These are phyloP conservation scores for Hypercompe scribonia DNA, from an alignment of 2,888 invertebrate genomes.

Conservation along the genomic window DNA sequence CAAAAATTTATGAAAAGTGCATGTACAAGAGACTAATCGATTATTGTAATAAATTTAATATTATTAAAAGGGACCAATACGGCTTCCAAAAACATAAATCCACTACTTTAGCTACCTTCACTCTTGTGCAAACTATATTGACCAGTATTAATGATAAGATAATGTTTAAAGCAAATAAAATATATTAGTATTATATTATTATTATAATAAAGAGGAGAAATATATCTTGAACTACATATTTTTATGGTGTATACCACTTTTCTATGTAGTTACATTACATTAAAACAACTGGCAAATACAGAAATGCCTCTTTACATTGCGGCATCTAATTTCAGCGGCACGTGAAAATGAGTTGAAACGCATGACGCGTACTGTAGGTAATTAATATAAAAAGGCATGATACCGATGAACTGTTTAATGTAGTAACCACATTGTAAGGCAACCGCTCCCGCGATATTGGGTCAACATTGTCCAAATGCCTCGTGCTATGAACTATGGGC, in stretches of 20 bases:
- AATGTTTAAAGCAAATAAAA: too few species aligned
- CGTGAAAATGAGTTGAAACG: conserved; percentile 12
- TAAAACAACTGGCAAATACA: not conserved
- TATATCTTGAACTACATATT: not conserved
- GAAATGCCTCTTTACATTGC: not conserved
- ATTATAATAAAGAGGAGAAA: not conserved
- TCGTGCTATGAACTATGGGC: conserved; percentile 63
- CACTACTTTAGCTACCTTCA: too few species aligned
- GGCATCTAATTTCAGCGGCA: conserved; percentile 10
- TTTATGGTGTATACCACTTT: not conserved
- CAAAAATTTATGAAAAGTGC: too few species aligned
- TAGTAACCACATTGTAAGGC: conserved; percentile 61
- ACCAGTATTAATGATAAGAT: too few species aligned
- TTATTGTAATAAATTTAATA: too few species aligned
- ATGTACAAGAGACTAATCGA: too few species aligned
- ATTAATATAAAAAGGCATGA: conserved; percentile 52
- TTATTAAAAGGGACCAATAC: too few species aligned
- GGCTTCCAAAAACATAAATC: too few species aligned
- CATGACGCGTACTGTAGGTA: conserved; percentile 32
- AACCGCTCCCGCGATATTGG: conserved; percentile 59
- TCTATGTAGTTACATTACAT: not conserved
- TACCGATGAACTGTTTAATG: conserved; percentile 61
- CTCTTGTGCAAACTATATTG: too few species aligned
- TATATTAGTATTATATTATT: too few species aligned
- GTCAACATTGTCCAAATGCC: conserved; percentile 73